These are phyloP conservation scores for Cephus pulcher DNA, from an alignment of 2,888 invertebrate genomes.

Conservation along the genomic window DNA sequence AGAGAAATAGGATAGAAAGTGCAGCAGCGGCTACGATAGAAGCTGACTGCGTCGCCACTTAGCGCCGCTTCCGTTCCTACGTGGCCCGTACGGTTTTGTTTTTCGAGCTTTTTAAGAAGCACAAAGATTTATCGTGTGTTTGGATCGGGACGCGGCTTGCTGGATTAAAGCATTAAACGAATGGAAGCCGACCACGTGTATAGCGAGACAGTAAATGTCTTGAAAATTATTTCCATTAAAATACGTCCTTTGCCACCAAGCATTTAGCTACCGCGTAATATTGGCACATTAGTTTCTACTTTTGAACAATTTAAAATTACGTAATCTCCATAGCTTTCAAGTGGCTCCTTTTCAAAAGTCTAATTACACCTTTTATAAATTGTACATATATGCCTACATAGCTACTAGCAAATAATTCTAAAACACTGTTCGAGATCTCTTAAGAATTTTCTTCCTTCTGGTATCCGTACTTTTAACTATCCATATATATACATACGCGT, in stretches of 20 bases:
- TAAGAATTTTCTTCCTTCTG: neutral
- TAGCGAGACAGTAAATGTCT: conserved; percentile 16
- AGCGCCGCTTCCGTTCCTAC: conserved; percentile 51
- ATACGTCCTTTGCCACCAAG: neutral
- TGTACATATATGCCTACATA: neutral
- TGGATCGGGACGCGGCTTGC: conserved; percentile 49
- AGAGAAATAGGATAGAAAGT: conserved; percentile 10
- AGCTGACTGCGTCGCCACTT: conserved; percentile 47
- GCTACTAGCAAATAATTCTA: neutral
- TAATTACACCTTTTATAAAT: neutral
- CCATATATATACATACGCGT: neutral
- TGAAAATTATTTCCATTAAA: conserved; percentile 10
- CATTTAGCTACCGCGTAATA: neutral
- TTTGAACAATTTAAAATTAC: neutral
- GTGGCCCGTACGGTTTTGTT: conserved; percentile 34
- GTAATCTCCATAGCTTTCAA: neutral
- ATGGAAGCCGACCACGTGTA: neutral
- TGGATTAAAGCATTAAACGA: conserved; percentile 51
- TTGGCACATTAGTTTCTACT: neutral
- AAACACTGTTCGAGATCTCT: neutral
- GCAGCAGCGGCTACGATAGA: conserved; percentile 13
- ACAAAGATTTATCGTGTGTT: conserved; percentile 57
- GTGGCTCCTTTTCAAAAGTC: neutral
- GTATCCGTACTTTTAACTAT: neutral
- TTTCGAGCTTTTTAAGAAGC: conserved; percentile 51